These are phyloP conservation scores for Uropsilus gracilis DNA, from an alignment of 2,113 vertebrate genomes.

Conservation along the genomic window DNA sequence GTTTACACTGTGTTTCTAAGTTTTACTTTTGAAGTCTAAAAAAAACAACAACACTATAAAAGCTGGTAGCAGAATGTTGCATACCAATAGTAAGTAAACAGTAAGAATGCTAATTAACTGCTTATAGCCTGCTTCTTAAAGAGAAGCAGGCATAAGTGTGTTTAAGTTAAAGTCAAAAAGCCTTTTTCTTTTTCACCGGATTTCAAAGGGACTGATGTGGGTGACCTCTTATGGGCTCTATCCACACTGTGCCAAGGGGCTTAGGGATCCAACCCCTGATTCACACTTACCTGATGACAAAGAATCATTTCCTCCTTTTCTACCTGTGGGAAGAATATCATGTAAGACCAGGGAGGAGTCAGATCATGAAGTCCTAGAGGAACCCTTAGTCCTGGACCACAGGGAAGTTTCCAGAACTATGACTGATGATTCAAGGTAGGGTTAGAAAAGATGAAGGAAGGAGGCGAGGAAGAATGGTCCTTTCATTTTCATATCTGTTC, in stretches of 20 bases:
- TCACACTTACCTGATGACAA: not conserved
- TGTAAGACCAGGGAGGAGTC: not conserved
- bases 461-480: too few species aligned
- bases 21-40: too few species aligned
- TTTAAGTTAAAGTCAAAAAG: too few species aligned
- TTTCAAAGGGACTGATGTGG: not conserved
- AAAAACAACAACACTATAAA: too few species aligned
- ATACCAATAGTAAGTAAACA: too few species aligned
- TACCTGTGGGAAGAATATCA: not conserved
- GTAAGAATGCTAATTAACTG: too few species aligned
- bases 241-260: not conserved
- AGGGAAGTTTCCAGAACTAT: not conserved
- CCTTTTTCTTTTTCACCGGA: too few species aligned
- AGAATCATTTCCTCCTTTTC: not conserved
- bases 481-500: not conserved
- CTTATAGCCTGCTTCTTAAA: too few species aligned
- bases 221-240: rapidly evolving
- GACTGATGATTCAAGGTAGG: not conserved
- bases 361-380: not conserved
- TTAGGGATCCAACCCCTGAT: not conserved
- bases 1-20: too few species aligned
- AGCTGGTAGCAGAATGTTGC: too few species aligned
- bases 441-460: not conserved
- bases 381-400: not conserved
- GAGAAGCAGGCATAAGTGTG: too few species aligned